Evolutionary conservation across 2,888 invertebrate genomes (phyloP), one percentile per base, ranked within the genome.

Genomic region (Chymomyza amoena): DNA sequence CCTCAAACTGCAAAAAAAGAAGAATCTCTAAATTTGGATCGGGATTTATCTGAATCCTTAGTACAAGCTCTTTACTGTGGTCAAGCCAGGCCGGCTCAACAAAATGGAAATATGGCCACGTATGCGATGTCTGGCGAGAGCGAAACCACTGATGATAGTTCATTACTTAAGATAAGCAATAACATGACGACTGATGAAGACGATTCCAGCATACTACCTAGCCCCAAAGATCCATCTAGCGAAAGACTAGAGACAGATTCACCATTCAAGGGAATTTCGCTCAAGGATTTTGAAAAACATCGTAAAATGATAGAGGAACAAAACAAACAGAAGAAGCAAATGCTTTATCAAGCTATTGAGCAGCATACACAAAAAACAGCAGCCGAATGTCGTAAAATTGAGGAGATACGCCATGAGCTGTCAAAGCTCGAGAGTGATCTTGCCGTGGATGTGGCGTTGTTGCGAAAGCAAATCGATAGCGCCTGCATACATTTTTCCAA

Each of bases 301-400:
- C 96, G 96, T 83, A 95, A 94, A 90, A 87, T 95, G 76, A 95
- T 96, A 89, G 95, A 96, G 88, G 96, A 96, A 90, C 95, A 96
- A 87, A 96, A 96, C 91, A 94, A 95, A 79, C 94, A 94, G 79
- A 94, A 95, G 76, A 95, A 95, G 90, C 94, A 95, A 87, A 92
- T 96, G 90, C 92, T 96, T 10, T 92, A 94, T 0, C 95, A 94
- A 91, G 96, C 96, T 13, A 93, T 96, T 62, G 95, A 95, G 77
- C 95, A 96, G 87, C 94, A 95, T 95, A 95, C 95, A 4, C 94
- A 95, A 91, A 94, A 94, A 91, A 96, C 96, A 0, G 94, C 94
- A 61, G 95, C 94, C 64, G 96, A 96, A 91, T 93, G 94, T 0
- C 90, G 93, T 73, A 93, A 93, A 81, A 91, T 95, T 64, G 93